phyloP scores from a whole-genome alignment of 2,113 vertebrate genomes.

The Oncorhynchus tshawytscha region DNA sequence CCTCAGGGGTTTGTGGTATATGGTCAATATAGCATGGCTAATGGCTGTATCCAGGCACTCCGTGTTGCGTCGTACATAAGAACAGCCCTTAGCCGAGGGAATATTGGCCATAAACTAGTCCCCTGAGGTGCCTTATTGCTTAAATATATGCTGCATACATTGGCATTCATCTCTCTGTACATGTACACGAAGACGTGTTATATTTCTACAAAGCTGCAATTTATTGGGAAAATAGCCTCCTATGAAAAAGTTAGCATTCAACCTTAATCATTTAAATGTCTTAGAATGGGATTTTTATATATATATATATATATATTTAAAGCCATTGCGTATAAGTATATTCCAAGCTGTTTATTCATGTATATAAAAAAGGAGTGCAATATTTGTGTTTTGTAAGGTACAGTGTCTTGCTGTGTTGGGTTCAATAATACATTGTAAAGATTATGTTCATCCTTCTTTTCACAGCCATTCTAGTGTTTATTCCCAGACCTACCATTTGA shows the following conservation, averaged over 20 bases:
- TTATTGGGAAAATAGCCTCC: constrained; percentile 67
- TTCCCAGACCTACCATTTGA: constrained; percentile 81
- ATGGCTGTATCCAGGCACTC: no score
- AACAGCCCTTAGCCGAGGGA: no score
- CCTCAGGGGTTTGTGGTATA: no score
- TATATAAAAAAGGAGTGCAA: constrained; percentile 90
- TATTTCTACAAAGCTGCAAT: constrained; percentile 74
- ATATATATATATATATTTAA: constrained; percentile 46
- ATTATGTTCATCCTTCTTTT: constrained; percentile 81
- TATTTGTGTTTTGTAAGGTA: constrained; percentile 77
- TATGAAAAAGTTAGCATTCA: constrained; percentile 65
- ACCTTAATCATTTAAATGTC: constrained; percentile 71
- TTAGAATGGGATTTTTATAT: constrained; percentile 68
- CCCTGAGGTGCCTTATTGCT: no score
- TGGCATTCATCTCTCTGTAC: constrained; percentile 70
- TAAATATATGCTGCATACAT: constrained; percentile 59
- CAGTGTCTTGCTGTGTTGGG: constrained; percentile 82
- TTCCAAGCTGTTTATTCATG: constrained; percentile 82
- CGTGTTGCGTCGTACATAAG: no score
- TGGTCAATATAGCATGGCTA: no score
- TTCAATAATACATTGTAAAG: constrained; percentile 86
- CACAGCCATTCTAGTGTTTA: constrained; percentile 84
- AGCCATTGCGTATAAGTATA: constrained; percentile 64
- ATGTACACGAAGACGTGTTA: constrained; percentile 66
- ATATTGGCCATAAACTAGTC: no score